A percentile compares a stretch with the other conserved stretches of the same genome.
Evolutionary conservation across 1,140 invertebrate genomes (phyloP).

Genomic region (Pseudomyrmex pallidus): DNA sequence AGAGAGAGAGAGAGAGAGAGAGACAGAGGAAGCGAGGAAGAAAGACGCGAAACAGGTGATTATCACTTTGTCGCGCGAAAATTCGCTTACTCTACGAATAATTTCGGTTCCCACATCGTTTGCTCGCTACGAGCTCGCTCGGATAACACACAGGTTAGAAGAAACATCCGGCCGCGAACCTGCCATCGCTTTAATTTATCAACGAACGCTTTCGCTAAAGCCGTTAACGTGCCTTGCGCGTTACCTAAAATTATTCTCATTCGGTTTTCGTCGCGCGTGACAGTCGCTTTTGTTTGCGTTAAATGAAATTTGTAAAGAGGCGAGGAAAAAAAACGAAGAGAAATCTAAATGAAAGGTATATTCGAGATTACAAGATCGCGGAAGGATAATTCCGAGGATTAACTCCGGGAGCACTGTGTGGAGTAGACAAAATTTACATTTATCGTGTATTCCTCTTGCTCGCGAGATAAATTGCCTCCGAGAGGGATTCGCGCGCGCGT

Average conservation of each 20-base stretch:
- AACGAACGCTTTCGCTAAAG: constrained; percentile 7
- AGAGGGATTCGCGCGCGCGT: constrained; percentile 36
- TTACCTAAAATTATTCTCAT: neutral
- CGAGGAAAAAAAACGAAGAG: neutral
- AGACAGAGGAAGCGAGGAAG: neutral
- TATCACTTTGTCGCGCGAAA: constrained; percentile 51
- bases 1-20: too few species aligned
- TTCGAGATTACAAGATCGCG: constrained; percentile 9
- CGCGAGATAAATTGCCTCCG: constrained; percentile 47
- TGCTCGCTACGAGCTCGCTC: neutral
- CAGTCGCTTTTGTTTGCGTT: neutral
- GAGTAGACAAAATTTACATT: constrained; percentile 49
- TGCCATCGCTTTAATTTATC: constrained; percentile 12
- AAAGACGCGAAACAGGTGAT: constrained; percentile 46
- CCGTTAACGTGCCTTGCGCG: neutral
- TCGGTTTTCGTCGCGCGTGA: neutral
- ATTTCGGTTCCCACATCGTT: constrained; percentile 36
- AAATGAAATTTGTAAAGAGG: constrained; percentile 6
- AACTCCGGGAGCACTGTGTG: neutral
- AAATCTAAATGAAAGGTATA: neutral
- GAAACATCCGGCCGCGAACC: neutral
- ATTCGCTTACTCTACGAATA: constrained; percentile 41
- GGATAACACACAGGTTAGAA: constrained; percentile 22
- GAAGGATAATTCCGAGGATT: constrained; percentile 31
- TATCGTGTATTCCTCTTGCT: constrained; percentile 53